These are phyloP conservation scores for Panagrolaimus sp. DNA, from an alignment of 1,140 invertebrate genomes.

Conservation along the genomic window DNA sequence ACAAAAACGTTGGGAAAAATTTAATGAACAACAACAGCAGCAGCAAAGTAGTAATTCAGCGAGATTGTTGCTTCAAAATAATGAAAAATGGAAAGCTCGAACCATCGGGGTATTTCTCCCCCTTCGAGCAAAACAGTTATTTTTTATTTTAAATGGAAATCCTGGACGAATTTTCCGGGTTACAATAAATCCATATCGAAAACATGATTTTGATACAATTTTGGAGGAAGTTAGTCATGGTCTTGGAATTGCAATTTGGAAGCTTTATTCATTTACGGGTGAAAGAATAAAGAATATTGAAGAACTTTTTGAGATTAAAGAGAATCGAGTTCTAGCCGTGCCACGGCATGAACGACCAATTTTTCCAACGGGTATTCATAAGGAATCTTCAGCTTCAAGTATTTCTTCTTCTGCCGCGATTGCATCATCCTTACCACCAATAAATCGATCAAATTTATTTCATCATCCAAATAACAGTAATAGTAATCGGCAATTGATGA, in stretches of 20 bases:
- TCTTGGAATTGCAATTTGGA: constrained; percentile 40
- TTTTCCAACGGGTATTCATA: constrained; percentile 26
- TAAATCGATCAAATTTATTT: not conserved
- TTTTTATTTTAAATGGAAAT: constrained; percentile 45
- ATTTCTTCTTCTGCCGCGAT: not conserved
- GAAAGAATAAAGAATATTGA: constrained; percentile 40
- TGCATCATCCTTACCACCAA: not conserved
- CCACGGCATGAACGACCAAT: constrained; percentile 38
- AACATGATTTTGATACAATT: constrained; percentile 30
- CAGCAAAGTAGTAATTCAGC: too few species aligned
- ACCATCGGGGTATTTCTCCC: constrained; percentile 10
- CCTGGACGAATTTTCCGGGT: constrained; percentile 37
- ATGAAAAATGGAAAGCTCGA: not conserved
- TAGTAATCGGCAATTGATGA: not conserved
- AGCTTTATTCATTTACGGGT: constrained; percentile 39
- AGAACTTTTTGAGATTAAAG: constrained; percentile 41
- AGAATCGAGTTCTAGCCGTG: constrained; percentile 40
- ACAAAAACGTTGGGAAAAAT: constrained; percentile 2
- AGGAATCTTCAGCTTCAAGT: constrained; percentile 4
- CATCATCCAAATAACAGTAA: not conserved
- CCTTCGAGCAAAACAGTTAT: constrained; percentile 25
- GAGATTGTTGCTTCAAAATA: not conserved
- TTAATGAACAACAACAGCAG: constrained; percentile 2
- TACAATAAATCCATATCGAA: constrained; percentile 37
- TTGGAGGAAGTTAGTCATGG: constrained; percentile 44